Base-by-base conservation (phyloP, 2,113 vertebrate species). In the Enhydra lutris region DNA sequence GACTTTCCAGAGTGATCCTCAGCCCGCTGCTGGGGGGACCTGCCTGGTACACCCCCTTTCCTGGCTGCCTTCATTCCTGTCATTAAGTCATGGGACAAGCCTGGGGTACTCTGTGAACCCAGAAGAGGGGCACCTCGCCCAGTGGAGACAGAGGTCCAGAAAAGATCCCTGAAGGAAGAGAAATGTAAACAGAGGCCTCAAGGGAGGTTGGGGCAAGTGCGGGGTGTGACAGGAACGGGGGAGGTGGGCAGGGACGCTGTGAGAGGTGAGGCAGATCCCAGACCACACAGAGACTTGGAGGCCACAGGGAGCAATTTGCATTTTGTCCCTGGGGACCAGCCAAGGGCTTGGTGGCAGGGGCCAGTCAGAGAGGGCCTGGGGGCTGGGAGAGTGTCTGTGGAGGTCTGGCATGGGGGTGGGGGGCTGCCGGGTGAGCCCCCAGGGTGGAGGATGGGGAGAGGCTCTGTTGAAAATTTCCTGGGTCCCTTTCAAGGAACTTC, bases 401-500 rank as follows among this genome's bases (percentile, higher is more conserved):
- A 67, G 24, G 29, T 14, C 36, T 55, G 42, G 74, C 34, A 9
- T 31, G 3, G 1, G 12, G 23, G 1, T 18, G 3, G 1, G 15
- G 23, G 1, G 26, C n/a, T 26, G 0, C 13, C 0, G 21, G 20
- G 12, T 0, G 21, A 34, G 12, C n/a, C 52, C 71, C 31, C 42
- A 7, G 55, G 2, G 65, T 12, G 8, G 4, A 76, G 42, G 86
- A 47, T 45, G 29, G 82, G 67, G 63, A 69, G 89, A 95, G 34
- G 23, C 21, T 52, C 13, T 42, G 31, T 63, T 87, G 74, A 94
- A 80, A 89, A 26, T 73, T 36, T 84, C 88, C 45, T 10, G 6
- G 61, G 89, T 89, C 17, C 90, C 59, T 92, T 96, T 97, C 94
- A 95, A 81, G 95, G 90, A 94, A 73, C 96, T 89, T 88, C 89